phyloP scores from a whole-genome alignment of 2,888 invertebrate species.

The Macropis europaea region DNA sequence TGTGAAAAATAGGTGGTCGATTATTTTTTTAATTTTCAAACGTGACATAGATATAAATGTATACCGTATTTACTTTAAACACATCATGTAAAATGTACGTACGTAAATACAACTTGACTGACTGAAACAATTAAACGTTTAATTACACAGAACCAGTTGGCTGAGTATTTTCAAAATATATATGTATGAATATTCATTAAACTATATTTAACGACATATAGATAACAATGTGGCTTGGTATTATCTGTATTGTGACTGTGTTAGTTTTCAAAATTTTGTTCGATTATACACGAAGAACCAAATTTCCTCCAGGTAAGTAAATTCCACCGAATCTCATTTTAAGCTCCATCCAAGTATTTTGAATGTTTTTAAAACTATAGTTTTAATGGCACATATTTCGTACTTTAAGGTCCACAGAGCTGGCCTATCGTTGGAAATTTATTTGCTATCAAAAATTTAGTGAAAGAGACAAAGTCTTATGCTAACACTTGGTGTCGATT shows the following conservation, averaged over 20 bases:
- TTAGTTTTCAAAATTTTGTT: slow-evolving; percentile 56
- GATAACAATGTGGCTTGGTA: slow-evolving; percentile 68
- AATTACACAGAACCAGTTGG: too few relatives aligned
- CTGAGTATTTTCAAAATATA: too few relatives aligned
- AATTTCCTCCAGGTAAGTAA: slow-evolving; percentile 71
- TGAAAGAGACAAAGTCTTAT: slow-evolving; percentile 80
- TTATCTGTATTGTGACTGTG: slow-evolving; percentile 51
- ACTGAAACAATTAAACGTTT: too few relatives aligned
- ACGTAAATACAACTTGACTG: too few relatives aligned
- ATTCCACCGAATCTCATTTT: background rate
- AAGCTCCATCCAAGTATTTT: background rate
- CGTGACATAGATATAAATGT: too few relatives aligned
- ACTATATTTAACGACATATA: too few relatives aligned
- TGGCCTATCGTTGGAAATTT: slow-evolving; percentile 82
- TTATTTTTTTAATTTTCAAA: too few relatives aligned
- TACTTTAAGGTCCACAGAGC: slow-evolving; percentile 81
- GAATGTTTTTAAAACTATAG: background rate
- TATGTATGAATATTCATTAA: background rate
- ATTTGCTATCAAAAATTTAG: slow-evolving; percentile 76
- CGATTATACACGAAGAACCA: slow-evolving; percentile 47
- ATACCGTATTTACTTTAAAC: too few relatives aligned
- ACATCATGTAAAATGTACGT: too few relatives aligned
- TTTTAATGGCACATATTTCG: background rate
- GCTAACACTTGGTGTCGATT: slow-evolving; percentile 84
- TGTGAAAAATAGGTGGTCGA: too few relatives aligned